phyloP scores from a whole-genome alignment of 2,888 invertebrate genomes.

The Balanococcus diminutus region DNA sequence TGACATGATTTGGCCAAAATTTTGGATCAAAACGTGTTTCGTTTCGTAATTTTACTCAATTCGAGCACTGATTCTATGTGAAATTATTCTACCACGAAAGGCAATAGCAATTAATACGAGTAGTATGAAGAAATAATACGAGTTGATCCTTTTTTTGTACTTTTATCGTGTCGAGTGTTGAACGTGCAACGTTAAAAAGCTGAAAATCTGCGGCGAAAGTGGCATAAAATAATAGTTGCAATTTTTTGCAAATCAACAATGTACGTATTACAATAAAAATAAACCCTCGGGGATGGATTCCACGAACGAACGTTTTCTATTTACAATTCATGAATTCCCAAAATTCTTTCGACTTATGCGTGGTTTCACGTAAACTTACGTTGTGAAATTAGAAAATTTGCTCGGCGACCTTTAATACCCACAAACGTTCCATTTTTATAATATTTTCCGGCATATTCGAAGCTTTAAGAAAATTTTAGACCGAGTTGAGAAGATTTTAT shows the following conservation, averaged over 20 bases:
- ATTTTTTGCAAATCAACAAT: neutral
- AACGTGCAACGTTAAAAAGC: neutral
- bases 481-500: neutral
- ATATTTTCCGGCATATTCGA: neutral
- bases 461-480: neutral
- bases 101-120: neutral
- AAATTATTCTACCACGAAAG: neutral
- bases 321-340: neutral
- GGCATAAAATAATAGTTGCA: neutral
- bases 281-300: neutral
- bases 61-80: too few species aligned
- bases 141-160: neutral
- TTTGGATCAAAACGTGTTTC: too few species aligned
- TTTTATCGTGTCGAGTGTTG: neutral
- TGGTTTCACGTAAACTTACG: neutral
- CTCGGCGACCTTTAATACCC: neutral
- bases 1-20: too few species aligned
- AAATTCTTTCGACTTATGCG: neutral
- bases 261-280: neutral
- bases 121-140: neutral
- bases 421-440: neutral
- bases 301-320: neutral
- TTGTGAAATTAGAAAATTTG: neutral
- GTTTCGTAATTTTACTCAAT: too few species aligned
- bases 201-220: neutral